A percentile compares a stretch with the other conserved stretches of the same genome.
Evolutionary conservation across 2,113 vertebrate genomes (phyloP).

Genomic region (Baryphthengus martii): DNA sequence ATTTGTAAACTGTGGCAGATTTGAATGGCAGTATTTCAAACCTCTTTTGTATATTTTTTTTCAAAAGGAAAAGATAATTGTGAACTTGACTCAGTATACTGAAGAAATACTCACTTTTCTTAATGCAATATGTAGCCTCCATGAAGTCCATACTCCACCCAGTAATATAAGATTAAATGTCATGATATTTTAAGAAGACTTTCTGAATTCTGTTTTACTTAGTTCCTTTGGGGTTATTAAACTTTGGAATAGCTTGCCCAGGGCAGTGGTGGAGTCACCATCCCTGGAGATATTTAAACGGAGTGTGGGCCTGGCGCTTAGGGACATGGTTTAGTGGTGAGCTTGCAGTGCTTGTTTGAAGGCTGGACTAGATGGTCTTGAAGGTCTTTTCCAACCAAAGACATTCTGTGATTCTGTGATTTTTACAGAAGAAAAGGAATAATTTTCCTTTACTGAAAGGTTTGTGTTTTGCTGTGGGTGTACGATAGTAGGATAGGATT

Average conservation of each 20-base stretch:
- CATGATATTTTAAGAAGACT: not conserved
- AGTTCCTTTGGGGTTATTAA: too few species aligned
- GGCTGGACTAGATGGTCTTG: too few species aligned
- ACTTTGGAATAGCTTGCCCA: too few species aligned
- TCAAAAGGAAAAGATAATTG: not conserved
- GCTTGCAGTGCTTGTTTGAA: too few species aligned
- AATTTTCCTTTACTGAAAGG: not conserved
- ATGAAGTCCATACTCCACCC: not conserved
- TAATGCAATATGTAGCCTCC: slow-evolving; percentile 1
- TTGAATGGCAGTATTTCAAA: not conserved
- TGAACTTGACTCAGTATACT: not conserved
- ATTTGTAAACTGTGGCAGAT: not conserved
- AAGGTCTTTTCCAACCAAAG: too few species aligned
- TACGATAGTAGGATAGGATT: not conserved
- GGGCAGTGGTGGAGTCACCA: too few species aligned
- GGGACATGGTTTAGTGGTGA: too few species aligned
- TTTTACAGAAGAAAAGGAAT: not conserved
- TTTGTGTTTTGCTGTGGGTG: not conserved
- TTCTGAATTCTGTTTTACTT: not conserved
- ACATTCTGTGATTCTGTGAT: too few species aligned
- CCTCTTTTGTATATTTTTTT: not conserved
- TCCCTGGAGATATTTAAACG: too few species aligned
- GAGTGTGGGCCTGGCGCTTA: too few species aligned
- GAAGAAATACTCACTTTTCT: slow-evolving; percentile 57
- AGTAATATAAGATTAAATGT: not conserved